Percentiles rank a stretch among this genome's conserved stretches.
Evolutionary conservation across 2,113 vertebrate genomes (phyloP).

Genomic region (Emydura subglobosa): DNA sequence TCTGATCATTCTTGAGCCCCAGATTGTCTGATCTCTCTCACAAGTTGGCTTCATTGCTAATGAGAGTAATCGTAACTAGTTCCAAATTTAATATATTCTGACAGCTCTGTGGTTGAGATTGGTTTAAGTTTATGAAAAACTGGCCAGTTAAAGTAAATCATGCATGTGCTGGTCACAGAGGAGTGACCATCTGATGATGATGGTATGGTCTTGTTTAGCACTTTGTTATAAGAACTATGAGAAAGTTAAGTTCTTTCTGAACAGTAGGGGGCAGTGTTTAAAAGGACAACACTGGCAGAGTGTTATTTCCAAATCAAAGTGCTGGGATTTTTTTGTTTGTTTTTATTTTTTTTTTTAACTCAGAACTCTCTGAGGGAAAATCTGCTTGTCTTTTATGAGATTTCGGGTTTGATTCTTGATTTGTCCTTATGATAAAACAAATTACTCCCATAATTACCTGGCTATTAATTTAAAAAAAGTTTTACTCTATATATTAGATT

Average conservation of each 20-base stretch:
- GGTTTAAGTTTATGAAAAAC: constrained; percentile 47
- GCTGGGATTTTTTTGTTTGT: background rate
- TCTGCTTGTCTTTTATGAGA: background rate
- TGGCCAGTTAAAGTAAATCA: constrained; percentile 25
- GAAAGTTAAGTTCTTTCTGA: background rate
- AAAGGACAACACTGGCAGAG: constrained; percentile 60
- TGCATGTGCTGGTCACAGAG: background rate
- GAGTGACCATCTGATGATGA: constrained; percentile 12
- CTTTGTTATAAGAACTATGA: background rate
- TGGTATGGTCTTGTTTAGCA: accelerated
- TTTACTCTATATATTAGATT: background rate
- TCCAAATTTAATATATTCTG: constrained; percentile 41
- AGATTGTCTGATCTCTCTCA: constrained; percentile 35
- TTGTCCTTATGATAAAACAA: background rate
- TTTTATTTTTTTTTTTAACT: background rate
- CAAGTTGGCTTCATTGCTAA: constrained; percentile 39
- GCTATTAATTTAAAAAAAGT: background rate
- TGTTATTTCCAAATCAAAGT: background rate
- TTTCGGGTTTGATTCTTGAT: background rate
- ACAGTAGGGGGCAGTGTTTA: constrained; percentile 76
- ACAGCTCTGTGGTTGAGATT: constrained; percentile 43
- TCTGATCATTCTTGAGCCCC: constrained; percentile 23
- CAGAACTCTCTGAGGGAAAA: background rate
- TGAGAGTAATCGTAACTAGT: constrained; percentile 45
- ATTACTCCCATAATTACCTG: background rate